These are phyloP conservation scores for Coregonus clupeaformis DNA, from an alignment of 2,113 vertebrate species.

Conservation along the genomic window DNA sequence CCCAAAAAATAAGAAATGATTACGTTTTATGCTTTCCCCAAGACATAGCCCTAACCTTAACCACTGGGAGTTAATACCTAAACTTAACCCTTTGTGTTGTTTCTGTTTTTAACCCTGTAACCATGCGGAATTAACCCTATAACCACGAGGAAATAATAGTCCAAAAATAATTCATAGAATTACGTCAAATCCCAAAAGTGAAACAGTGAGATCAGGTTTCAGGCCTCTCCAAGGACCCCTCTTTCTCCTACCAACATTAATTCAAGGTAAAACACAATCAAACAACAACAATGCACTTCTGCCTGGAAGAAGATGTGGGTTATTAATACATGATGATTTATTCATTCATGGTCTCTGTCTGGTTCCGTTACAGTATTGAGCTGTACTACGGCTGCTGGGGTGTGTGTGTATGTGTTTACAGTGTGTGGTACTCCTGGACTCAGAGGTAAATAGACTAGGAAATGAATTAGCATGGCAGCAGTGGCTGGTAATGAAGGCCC, in stretches of 20 bases:
- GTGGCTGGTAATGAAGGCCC: conserved; percentile 45
- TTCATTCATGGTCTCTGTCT: background rate
- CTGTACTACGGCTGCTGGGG: conserved; percentile 14
- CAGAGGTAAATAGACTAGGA: conserved; percentile 30
- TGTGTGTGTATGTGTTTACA: conserved; percentile 26
- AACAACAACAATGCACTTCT: background rate
- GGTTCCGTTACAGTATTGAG: conserved; percentile 20
- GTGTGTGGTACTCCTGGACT: conserved; percentile 31
- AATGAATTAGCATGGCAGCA: conserved; percentile 44
- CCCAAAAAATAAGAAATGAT: too few species aligned
- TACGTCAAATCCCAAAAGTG: too few species aligned
- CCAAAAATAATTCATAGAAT: too few species aligned
- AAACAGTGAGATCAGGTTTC: too few species aligned
- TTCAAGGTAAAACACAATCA: background rate
- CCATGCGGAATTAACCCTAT: too few species aligned
- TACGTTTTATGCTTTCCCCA: too few species aligned
- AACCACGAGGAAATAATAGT: too few species aligned
- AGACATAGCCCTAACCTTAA: too few species aligned
- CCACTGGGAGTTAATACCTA: too few species aligned
- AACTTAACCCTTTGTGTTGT: too few species aligned
- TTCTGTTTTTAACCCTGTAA: too few species aligned
- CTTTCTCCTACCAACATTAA: background rate
- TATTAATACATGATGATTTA: background rate
- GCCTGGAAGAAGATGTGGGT: background rate
- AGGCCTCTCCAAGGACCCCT: background rate